Evolutionary conservation across 2,888 invertebrate genomes (phyloP).

Genomic region (Diplolepis rosae): DNA sequence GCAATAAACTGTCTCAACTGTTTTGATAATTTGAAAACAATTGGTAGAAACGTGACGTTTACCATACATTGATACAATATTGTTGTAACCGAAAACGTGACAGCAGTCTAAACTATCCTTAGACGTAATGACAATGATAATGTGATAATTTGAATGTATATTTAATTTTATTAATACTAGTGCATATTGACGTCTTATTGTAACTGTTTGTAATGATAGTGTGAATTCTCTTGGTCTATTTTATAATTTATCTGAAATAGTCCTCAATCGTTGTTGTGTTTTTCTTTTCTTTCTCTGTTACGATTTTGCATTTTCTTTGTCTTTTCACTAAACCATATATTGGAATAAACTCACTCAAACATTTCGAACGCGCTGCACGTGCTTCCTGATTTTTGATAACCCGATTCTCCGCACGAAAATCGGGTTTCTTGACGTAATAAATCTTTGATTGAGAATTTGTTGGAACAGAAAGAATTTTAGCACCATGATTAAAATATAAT

Average conservation of each 20-base stretch:
- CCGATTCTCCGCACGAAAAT: background rate
- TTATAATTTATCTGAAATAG: background rate
- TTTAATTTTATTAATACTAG: background rate
- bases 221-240: background rate
- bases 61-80: background rate
- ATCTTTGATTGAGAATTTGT: too few relatives aligned
- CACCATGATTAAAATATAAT: too few relatives aligned
- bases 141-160: background rate
- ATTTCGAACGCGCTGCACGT: background rate
- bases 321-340: background rate
- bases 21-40: background rate
- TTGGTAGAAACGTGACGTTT: background rate
- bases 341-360: background rate
- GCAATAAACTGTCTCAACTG: background rate
- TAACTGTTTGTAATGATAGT: background rate
- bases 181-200: background rate
- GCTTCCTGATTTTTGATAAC: background rate
- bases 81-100: background rate
- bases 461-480: too few relatives aligned
- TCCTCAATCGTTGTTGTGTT: background rate
- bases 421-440: background rate
- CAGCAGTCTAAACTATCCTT: background rate
- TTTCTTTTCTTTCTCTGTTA: background rate
- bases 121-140: background rate
- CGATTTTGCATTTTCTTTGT: background rate